Evolutionary conservation across 2,113 vertebrate species (phyloP).

Genomic region (Centrocercus urophasianus): DNA sequence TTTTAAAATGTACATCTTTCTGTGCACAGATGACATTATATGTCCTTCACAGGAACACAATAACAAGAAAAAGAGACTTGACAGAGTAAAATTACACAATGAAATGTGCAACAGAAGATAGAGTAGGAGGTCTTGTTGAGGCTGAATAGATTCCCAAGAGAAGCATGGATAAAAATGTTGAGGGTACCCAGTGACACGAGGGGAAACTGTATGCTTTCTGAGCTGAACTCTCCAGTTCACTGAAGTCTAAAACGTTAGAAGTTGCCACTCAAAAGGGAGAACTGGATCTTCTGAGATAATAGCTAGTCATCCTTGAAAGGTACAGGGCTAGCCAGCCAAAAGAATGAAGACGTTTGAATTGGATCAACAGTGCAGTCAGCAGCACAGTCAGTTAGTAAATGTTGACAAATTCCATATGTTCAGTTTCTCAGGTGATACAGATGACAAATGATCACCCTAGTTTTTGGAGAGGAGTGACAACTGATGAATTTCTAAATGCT

Average conservation of each 20-base stretch:
- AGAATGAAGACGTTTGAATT: not conserved
- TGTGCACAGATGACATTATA: rapidly evolving
- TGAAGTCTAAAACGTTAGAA: not conserved
- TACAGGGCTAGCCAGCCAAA: not conserved
- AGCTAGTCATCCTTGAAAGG: slow-evolving; percentile 38
- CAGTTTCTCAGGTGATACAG: not conserved
- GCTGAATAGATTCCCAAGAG: not conserved
- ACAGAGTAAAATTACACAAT: not conserved
- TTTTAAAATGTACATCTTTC: not conserved
- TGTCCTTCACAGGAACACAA: not conserved
- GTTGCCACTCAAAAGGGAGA: not conserved
- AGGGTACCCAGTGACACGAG: not conserved
- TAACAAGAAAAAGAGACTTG: not conserved
- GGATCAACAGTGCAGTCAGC: slow-evolving; percentile 6
- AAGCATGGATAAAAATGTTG: not conserved
- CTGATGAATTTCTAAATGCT: not conserved
- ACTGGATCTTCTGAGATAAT: not conserved
- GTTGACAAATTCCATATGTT: slow-evolving; percentile 44
- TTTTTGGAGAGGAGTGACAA: not conserved
- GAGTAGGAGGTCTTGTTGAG: not conserved
- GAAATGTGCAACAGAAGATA: not conserved
- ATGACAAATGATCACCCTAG: not conserved
- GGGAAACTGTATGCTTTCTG: not conserved
- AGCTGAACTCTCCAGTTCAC: slow-evolving; percentile 15
- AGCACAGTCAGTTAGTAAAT: not conserved